Conservation (phyloP, 1,140 invertebrate species). For the Chionoecetes opilio region DNA sequence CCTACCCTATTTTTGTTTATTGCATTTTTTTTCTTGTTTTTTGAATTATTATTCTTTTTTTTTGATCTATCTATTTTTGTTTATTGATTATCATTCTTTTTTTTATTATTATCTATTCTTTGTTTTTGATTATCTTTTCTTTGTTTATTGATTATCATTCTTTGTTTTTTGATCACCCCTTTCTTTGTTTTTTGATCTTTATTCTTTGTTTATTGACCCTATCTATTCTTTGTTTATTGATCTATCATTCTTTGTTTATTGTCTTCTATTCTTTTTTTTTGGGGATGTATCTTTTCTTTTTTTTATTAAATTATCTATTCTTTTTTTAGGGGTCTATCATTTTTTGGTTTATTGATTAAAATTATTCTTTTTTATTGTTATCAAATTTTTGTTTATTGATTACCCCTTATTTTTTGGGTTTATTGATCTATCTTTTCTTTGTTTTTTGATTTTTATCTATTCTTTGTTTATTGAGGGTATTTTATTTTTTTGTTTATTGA, state of each 20-base stretch:
- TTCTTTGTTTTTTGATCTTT: conserved; percentile 28
- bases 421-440: too few relatives aligned
- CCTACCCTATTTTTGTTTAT: background rate
- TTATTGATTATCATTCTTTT: conserved; percentile 16
- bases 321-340: background rate
- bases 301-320: background rate
- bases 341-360: background rate
- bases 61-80: too few relatives aligned
- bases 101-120: background rate
- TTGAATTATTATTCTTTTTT: too few relatives aligned
- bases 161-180: background rate
- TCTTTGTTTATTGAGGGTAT: background rate
- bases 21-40: background rate
- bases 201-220: background rate
- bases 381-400: background rate
- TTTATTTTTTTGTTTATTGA: background rate
- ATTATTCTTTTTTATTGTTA: background rate
- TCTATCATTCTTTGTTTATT: too few relatives aligned
- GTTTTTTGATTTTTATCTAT: conserved; percentile 10
- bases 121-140: background rate
- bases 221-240: too few relatives aligned
- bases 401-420: background rate
- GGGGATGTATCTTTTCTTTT: background rate
- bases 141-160: too few relatives aligned
- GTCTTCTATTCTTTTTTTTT: background rate